Conservation (phyloP, 1,140 invertebrate species). For the Bathynomus jamesi region DNA sequence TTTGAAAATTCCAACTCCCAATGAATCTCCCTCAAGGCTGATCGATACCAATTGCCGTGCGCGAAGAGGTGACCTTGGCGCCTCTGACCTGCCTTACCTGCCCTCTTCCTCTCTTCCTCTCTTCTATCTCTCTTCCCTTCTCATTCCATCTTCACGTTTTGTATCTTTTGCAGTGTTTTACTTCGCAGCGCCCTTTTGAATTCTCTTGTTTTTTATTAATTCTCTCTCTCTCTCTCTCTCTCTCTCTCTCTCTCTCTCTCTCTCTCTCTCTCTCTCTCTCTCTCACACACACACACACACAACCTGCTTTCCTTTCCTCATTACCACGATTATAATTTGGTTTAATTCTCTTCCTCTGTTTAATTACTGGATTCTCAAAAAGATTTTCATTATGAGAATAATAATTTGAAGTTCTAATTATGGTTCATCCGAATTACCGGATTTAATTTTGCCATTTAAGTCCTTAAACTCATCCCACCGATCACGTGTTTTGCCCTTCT, state of each 20-base stretch:
- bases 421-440: no score
- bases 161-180: no score
- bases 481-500: no score
- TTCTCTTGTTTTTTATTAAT: not conserved
- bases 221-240: not conserved
- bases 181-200: no score
- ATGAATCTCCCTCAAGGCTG: not conserved
- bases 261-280: not conserved
- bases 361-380: no score
- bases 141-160: not conserved
- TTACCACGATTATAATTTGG: not conserved
- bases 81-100: not conserved
- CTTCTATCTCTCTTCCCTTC: not conserved
- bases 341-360: not conserved
- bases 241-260: not conserved
- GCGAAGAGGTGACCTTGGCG: not conserved
- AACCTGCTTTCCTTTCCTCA: not conserved
- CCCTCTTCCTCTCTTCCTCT: not conserved
- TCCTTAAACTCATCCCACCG: no score
- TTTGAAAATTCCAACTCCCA: not conserved
- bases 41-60: not conserved
- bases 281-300: not conserved
- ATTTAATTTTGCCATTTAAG: no score
- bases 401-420: no score
- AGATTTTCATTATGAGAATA: no score